These are phyloP conservation scores for Muscicapa comitata DNA, from an alignment of 2,797 vertebrate genomes.

Conservation along the genomic window DNA sequence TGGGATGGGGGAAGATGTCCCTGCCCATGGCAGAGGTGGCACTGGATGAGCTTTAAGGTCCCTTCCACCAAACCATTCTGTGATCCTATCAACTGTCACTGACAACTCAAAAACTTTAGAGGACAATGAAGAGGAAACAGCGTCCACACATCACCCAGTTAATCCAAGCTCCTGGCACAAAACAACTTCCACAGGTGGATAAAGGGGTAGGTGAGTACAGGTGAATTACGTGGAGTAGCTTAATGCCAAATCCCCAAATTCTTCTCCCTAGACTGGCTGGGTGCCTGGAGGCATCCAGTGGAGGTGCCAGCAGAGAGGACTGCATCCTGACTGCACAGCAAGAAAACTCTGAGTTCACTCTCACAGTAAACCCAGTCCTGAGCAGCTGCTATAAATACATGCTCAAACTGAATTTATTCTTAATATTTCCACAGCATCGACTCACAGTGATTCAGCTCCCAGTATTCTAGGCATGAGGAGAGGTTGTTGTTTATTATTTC, in stretches of 20 bases:
- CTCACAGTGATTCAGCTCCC: neutral
- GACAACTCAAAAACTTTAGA: neutral
- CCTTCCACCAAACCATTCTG: neutral
- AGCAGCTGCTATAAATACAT: neutral
- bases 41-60: neutral
- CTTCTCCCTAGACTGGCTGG: neutral
- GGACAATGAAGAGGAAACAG: neutral
- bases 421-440: accelerated
- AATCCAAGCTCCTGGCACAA: neutral
- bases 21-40: accelerated
- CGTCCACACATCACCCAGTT: neutral
- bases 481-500: neutral
- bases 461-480: neutral
- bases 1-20: neutral
- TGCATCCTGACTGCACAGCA: neutral
- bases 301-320: neutral
- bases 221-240: neutral
- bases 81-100: neutral
- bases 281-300: neutral
- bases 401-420: neutral
- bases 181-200: neutral
- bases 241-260: neutral
- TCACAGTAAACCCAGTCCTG: neutral
- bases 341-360: neutral
- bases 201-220: neutral